Evolutionary conservation across 2,113 vertebrate species (phyloP).

Genomic region (Dromaius novaehollandiae): DNA sequence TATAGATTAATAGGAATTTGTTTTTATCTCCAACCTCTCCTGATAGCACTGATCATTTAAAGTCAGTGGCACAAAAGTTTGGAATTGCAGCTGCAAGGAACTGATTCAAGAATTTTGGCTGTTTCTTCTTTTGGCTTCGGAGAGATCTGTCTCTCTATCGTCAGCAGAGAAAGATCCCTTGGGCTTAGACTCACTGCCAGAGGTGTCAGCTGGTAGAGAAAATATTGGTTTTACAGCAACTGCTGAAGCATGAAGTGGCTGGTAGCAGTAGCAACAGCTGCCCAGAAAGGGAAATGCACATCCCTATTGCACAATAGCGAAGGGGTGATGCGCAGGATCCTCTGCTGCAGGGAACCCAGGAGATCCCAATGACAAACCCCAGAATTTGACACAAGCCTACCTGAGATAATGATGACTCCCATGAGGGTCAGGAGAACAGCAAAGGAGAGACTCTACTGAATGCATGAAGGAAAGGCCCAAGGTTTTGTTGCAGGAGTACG

Average conservation of each 20-base stretch:
- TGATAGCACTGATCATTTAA: not conserved
- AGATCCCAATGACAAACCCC: not conserved
- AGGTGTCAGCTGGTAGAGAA: not conserved
- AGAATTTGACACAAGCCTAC: not conserved
- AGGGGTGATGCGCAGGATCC: not conserved
- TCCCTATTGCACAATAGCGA: not conserved
- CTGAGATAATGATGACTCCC: not conserved
- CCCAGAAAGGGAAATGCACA: not conserved
- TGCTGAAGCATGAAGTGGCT: not conserved
- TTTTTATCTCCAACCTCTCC: not conserved
- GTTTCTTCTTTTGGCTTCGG: not conserved
- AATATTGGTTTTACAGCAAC: not conserved
- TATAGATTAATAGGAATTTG: not conserved
- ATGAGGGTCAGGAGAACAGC: not conserved
- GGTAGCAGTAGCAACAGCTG: not conserved
- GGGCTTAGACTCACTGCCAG: not conserved
- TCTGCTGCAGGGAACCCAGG: not conserved
- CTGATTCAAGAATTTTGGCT: not conserved
- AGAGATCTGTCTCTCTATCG: not conserved
- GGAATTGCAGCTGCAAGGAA: not conserved
- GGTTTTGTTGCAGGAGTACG: not conserved
- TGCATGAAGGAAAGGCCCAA: fast-evolving
- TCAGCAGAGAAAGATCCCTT: not conserved
- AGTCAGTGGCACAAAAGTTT: not conserved
- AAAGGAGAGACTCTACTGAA: not conserved